A percentile compares a stretch with the other conserved stretches of the same genome.
These are phyloP conservation scores for Stomatorhinus ivindoensis DNA, from an alignment of 2,113 vertebrate species.

Conservation along the genomic window DNA sequence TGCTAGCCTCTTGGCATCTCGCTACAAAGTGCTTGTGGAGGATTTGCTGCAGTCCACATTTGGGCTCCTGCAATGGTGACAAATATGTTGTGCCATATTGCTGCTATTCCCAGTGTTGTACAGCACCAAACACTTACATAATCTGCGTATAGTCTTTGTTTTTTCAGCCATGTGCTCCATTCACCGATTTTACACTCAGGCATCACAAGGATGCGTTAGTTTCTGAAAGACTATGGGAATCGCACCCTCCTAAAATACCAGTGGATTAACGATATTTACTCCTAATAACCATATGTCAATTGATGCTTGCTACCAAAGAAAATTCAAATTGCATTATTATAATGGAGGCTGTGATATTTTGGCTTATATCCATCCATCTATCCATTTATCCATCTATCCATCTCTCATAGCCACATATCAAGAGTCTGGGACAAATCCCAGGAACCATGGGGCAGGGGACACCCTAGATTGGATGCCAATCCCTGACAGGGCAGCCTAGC, in stretches of 20 bases:
- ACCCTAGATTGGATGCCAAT: background rate
- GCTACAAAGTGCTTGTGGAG: conserved; percentile 3
- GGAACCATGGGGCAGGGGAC: background rate
- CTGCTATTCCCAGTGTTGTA: background rate
- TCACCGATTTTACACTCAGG: background rate
- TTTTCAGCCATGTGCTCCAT: conserved; percentile 1
- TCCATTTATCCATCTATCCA: background rate
- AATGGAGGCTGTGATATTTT: background rate
- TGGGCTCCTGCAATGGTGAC: background rate
- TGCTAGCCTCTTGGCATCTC: background rate
- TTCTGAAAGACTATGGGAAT: background rate
- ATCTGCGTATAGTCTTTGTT: conserved; percentile 3
- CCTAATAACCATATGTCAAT: background rate
- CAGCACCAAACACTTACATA: conserved; percentile 10
- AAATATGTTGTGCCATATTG: conserved; percentile 12
- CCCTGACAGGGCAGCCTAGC: background rate
- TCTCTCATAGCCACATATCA: background rate
- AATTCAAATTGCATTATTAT: background rate
- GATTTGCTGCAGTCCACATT: background rate
- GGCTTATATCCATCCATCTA: background rate
- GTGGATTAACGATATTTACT: background rate
- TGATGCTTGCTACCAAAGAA: background rate
- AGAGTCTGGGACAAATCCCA: background rate
- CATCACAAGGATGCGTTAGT: background rate
- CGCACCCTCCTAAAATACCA: background rate